A percentile compares a stretch with the other conserved stretches of the same genome.
These are phyloP conservation scores for Belonocnema kinseyi DNA, from an alignment of 1,140 invertebrate species.

Conservation along the genomic window DNA sequence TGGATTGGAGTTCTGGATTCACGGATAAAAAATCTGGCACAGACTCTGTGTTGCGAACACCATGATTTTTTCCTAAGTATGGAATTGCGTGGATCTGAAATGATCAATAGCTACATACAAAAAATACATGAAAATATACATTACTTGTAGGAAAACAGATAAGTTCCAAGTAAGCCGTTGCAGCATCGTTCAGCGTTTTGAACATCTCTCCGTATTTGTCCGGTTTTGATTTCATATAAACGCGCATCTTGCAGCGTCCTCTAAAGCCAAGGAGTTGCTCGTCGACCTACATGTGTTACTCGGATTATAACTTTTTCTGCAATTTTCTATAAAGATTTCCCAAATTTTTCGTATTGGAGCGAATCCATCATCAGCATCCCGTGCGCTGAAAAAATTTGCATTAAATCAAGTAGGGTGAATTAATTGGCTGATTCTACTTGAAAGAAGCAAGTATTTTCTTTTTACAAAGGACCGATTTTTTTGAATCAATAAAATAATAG, in stretches of 20 bases:
- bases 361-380: conserved; percentile 59
- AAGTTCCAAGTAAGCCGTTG: conserved; percentile 54
- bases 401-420: too few species aligned
- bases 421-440: too few species aligned
- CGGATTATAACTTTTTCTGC: conserved; percentile 49
- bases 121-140: background rate
- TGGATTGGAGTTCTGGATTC: conserved; percentile 48
- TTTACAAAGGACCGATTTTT: too few species aligned
- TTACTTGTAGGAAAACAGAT: background rate
- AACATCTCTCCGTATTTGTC: conserved; percentile 60
- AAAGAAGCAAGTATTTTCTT: too few species aligned
- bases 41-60: conserved; percentile 48
- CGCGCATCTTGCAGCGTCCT: conserved; percentile 59
- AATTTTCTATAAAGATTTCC: conserved; percentile 58
- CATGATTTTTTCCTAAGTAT: conserved; percentile 59
- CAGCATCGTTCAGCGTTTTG: conserved; percentile 57
- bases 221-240: conserved; percentile 50
- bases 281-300: conserved; percentile 50
- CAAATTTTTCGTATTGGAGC: conserved; percentile 63
- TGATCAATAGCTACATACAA: background rate
- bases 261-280: conserved; percentile 61
- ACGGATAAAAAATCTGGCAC: conserved; percentile 53
- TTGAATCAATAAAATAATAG: too few species aligned
- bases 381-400: too few species aligned
- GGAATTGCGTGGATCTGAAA: conserved; percentile 54